A percentile compares a stretch with the other conserved stretches of the same genome.
phyloP scores from a whole-genome alignment of 2,888 invertebrate genomes.

The Ditylenchus weischeri region DNA sequence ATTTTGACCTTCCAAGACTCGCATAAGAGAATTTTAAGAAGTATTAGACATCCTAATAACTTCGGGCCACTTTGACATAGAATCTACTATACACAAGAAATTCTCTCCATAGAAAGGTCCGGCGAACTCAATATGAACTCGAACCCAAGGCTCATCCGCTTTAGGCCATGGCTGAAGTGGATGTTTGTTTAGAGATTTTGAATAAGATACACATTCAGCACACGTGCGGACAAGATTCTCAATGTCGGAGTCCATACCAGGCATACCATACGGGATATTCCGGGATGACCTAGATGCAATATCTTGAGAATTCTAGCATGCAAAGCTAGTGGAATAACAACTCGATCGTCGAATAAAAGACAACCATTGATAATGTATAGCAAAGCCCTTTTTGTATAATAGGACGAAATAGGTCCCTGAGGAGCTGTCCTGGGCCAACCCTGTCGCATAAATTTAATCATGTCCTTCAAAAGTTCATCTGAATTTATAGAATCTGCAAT shows the following conservation, averaged over 20 bases:
- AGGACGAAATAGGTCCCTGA: neutral
- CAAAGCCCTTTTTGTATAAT: neutral
- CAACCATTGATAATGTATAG: slow-evolving; percentile 30
- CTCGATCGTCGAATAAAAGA: slow-evolving; percentile 38
- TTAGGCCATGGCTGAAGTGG: too few species aligned
- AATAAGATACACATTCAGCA: slow-evolving; percentile 29
- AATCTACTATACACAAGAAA: too few species aligned
- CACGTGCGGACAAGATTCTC: slow-evolving; percentile 31
- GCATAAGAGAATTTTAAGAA: too few species aligned
- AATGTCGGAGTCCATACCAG: slow-evolving; percentile 13
- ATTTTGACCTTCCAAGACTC: too few species aligned
- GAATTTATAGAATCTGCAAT: neutral
- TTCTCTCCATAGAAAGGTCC: too few species aligned
- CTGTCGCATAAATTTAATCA: neutral
- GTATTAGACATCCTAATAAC: slow-evolving; percentile 11
- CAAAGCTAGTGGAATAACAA: slow-evolving; percentile 43
- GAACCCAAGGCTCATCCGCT: too few species aligned
- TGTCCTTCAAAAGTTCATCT: neutral
- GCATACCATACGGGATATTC: too few species aligned
- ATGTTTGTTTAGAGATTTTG: slow-evolving; percentile 13
- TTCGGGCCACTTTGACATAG: too few species aligned
- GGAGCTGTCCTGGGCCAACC: neutral
- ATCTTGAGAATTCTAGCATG: slow-evolving; percentile 33
- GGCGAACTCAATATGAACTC: too few species aligned
- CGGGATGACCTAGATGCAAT: too few species aligned